Base-by-base conservation (phyloP, 2,113 vertebrate species). In the Thamnophis sirtalis region DNA sequence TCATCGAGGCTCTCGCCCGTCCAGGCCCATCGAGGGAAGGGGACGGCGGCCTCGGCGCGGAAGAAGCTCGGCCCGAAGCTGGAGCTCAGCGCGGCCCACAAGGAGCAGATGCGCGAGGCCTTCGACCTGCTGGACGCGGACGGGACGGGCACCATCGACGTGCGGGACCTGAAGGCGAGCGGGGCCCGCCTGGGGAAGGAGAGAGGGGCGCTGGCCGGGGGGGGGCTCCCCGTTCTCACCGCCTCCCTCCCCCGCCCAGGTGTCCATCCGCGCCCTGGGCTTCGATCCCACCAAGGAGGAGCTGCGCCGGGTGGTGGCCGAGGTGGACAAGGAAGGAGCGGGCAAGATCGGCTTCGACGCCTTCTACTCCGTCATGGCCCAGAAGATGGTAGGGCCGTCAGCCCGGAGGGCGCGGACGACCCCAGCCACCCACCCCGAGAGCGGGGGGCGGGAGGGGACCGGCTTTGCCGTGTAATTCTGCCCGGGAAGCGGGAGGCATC, bases 91-190 rank as follows among this genome's bases (percentile, higher is more conserved):
- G n/a, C 54, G 2, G 48, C n/a, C 3, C 91, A 92, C 1, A 92
- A 92, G 91, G 54, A 86, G 91, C 87, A 92, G 22, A 92, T 92
- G 91, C 91, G 91, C 4, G 87, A 92, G 3, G 91, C 91, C 21
- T 92, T 92, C 19, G 91, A 92, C 91, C 28, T 92, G 91, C 91
- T 92, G 87, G 91, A 92, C 19, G 21, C 87, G 8, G 91, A 89
- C 4, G 91, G 91, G 19, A 92, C 91, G 8, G 91, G 91, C 0
- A 92, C 91, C 91, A 92, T 92, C n/a, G 54, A 89, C 1, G 91
- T 92, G 54, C 89, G 89, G 19, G 91, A 92, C 54, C 91, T 92
- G 91, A 92, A 92, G 91, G 91, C 38, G 19, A 84, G 86, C 10
- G 15, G 15, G n/a, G n/a, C 17, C 50, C 9, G 11, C 73, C 3